phyloP scores from a whole-genome alignment of 1,140 invertebrate species.

The Drosophila punjabiensis region DNA sequence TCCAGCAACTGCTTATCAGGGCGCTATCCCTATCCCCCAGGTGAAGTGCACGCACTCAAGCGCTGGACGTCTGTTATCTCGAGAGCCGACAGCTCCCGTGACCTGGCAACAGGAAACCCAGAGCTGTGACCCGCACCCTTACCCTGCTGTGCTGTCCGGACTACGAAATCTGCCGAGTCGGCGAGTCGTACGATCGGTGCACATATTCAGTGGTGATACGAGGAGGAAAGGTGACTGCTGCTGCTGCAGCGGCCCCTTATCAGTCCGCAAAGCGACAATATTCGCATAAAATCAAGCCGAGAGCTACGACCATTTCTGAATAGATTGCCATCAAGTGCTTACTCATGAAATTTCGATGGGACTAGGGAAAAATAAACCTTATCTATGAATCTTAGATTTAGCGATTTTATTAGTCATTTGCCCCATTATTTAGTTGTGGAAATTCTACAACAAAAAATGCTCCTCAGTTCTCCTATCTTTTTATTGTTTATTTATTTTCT shows the following conservation, averaged over 20 bases:
- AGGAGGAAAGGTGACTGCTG: slow-evolving; percentile 36
- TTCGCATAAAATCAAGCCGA: slow-evolving; percentile 18
- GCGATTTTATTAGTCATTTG: neutral
- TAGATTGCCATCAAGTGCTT: slow-evolving; percentile 13
- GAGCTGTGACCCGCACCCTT: slow-evolving; percentile 1
- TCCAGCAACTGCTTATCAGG: slow-evolving; percentile 29
- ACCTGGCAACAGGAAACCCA: slow-evolving; percentile 45
- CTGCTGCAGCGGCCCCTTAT: slow-evolving; percentile 33
- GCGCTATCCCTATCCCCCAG: neutral
- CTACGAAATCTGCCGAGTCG: slow-evolving; percentile 13
- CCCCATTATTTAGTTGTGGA: neutral
- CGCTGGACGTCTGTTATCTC: slow-evolving; percentile 40
- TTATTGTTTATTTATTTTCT: neutral
- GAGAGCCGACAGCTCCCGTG: slow-evolving; percentile 19
- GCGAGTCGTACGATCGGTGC: slow-evolving; percentile 36
- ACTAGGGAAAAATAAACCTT: neutral
- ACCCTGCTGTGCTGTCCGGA: neutral
- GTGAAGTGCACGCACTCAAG: slow-evolving; percentile 35
- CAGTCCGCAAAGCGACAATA: slow-evolving; percentile 20
- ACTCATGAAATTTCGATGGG: slow-evolving; percentile 18
- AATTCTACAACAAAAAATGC: neutral
- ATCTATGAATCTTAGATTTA: slow-evolving; percentile 17
- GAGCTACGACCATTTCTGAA: neutral
- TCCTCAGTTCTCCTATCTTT: neutral
- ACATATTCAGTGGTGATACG: slow-evolving; percentile 19